Evolutionary conservation across 2,888 invertebrate genomes (phyloP).

Genomic region (Apamea sordens): DNA sequence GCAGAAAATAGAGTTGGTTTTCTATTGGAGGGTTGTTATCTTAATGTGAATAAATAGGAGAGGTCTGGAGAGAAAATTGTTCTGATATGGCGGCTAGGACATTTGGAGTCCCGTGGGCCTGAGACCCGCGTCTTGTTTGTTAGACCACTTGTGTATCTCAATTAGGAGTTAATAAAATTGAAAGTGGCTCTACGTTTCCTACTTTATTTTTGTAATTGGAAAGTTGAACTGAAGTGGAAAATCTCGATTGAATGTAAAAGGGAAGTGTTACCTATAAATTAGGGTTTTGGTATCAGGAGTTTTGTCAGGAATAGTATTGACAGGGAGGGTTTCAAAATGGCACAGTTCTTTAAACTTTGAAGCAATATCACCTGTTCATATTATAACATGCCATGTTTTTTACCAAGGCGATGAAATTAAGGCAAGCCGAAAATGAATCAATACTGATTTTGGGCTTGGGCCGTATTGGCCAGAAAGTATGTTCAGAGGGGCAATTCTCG

Average conservation of each 20-base stretch:
- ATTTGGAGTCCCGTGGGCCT: conserved; percentile 55
- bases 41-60: conserved; percentile 78
- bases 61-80: conserved; percentile 76
- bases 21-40: conserved; percentile 66
- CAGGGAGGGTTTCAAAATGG: neutral
- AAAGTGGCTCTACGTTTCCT: conserved; percentile 34
- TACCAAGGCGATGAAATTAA: neutral
- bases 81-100: conserved; percentile 70
- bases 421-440: neutral
- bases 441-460: neutral
- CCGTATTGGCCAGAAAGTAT: neutral
- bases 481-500: neutral
- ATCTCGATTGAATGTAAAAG: neutral
- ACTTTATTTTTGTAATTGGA: conserved; percentile 45
- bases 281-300: neutral
- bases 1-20: conserved; percentile 67
- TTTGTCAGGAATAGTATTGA: neutral
- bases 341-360: neutral
- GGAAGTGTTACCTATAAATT: neutral
- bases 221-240: neutral
- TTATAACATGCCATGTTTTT: neutral
- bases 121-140: conserved; percentile 56
- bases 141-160: conserved; percentile 57
- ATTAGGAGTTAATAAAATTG: conserved; percentile 53
- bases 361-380: neutral